phyloP scores from a whole-genome alignment of 2,113 vertebrate genomes.

The Cyanoliseus patagonus region DNA sequence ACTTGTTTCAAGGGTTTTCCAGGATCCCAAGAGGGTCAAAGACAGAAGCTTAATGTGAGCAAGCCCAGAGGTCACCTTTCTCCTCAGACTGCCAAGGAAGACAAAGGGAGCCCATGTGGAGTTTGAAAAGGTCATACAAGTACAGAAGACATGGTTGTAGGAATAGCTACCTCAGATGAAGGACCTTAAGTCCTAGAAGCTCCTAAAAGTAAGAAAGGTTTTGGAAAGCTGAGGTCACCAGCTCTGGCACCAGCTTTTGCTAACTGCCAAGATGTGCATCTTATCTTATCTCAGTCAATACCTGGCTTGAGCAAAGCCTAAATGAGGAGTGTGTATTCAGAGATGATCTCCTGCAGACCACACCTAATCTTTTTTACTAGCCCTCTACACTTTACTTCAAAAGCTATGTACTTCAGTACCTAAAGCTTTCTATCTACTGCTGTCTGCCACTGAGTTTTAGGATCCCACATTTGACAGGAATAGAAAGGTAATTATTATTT shows the following conservation, averaged over 20 bases:
- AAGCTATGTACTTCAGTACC: not conserved
- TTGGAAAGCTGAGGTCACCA: not conserved
- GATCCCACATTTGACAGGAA: not conserved
- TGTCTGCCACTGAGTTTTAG: not conserved
- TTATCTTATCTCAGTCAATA: not conserved
- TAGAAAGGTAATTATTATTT: not conserved
- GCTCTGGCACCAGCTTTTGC: not conserved
- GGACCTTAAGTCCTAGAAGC: not conserved
- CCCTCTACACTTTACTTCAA: not conserved
- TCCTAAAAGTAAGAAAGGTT: not conserved
- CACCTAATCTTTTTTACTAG: not conserved
- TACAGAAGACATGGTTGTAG: not conserved
- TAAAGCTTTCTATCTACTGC: not conserved
- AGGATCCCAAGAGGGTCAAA: not conserved
- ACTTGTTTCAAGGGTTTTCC: not conserved
- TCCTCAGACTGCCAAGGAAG: not conserved
- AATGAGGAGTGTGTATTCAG: not conserved
- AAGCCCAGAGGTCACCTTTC: not conserved
- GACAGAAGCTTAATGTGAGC: not conserved
- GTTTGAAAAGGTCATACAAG: not conserved
- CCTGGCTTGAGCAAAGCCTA: not conserved
- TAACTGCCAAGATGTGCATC: not conserved
- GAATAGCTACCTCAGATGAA: not conserved
- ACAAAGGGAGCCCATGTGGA: accelerated
- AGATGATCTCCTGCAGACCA: not conserved